These are phyloP conservation scores for Beaufortia kweichowensis DNA, from an alignment of 2,113 vertebrate species.

Conservation along the genomic window DNA sequence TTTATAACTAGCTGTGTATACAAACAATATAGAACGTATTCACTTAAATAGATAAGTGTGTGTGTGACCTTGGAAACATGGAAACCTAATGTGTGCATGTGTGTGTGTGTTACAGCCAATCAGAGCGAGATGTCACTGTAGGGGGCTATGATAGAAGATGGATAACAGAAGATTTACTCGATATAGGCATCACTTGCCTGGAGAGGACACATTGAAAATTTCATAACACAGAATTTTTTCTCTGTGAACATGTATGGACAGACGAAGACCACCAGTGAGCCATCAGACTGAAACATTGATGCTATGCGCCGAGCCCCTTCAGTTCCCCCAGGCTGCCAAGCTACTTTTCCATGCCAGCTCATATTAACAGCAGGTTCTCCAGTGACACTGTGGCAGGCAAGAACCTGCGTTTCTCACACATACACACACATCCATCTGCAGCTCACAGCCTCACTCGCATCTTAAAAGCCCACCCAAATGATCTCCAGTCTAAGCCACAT, in stretches of 20 bases:
- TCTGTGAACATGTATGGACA: neutral
- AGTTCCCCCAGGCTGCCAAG: conserved; percentile 5
- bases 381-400: neutral
- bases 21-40: too few species aligned
- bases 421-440: conserved; percentile 2
- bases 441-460: neutral
- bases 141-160: too few species aligned
- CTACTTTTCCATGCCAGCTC: conserved; percentile 17
- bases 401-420: too few species aligned
- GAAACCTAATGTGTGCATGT: too few species aligned
- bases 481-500: conserved; percentile 31
- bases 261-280: neutral
- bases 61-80: too few species aligned
- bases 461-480: conserved; percentile 30
- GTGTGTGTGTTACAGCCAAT: too few species aligned
- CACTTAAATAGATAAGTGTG: too few species aligned
- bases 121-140: too few species aligned
- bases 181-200: neutral
- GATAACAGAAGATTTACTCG: too few species aligned
- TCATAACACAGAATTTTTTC: neutral
- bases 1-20: too few species aligned
- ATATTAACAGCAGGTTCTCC: conserved; percentile 37
- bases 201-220: neutral
- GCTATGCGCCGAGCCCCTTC: conserved; percentile 3
- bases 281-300: conserved; percentile 4